Evolutionary conservation across 1,140 invertebrate species (phyloP).

Genomic region (Tetramorium simillimum): DNA sequence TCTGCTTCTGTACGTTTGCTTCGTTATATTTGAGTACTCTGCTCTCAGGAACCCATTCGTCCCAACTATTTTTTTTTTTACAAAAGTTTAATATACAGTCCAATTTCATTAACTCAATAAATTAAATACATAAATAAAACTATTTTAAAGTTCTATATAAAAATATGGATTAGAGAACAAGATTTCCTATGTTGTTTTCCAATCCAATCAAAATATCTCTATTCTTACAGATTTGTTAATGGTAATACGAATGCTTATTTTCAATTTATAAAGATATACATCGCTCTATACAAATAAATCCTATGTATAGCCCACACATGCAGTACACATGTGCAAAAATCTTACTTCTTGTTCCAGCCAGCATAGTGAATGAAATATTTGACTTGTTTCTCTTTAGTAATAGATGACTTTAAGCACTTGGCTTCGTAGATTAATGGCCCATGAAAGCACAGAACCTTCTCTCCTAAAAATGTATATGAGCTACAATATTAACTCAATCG

Average conservation of each 20-base stretch:
- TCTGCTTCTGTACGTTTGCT: conserved; percentile 95
- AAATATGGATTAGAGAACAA: background rate
- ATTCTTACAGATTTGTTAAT: background rate
- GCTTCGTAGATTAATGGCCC: conserved; percentile 98
- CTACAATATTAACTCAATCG: background rate
- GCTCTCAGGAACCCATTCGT: conserved; percentile 98
- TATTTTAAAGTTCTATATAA: background rate
- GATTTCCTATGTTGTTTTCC: background rate
- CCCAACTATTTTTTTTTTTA: conserved; percentile 90
- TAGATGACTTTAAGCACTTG: conserved; percentile 95
- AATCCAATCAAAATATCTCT: background rate
- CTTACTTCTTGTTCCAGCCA: conserved; percentile 99
- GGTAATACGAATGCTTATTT: background rate
- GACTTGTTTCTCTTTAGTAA: conserved; percentile 93
- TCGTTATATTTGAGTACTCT: conserved; percentile 97
- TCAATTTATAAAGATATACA: background rate
- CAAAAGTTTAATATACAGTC: conserved; percentile 14
- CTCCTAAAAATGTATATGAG: conserved; percentile 87
- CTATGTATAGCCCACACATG: background rate
- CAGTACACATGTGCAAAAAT: conserved; percentile 47
- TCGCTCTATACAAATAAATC: background rate
- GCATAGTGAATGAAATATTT: conserved; percentile 98
- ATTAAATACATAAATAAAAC: background rate
- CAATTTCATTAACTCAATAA: background rate
- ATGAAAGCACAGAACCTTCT: conserved; percentile 98